Evolutionary conservation across 2,113 vertebrate species (phyloP).

Genomic region (Anhinga rufa): DNA sequence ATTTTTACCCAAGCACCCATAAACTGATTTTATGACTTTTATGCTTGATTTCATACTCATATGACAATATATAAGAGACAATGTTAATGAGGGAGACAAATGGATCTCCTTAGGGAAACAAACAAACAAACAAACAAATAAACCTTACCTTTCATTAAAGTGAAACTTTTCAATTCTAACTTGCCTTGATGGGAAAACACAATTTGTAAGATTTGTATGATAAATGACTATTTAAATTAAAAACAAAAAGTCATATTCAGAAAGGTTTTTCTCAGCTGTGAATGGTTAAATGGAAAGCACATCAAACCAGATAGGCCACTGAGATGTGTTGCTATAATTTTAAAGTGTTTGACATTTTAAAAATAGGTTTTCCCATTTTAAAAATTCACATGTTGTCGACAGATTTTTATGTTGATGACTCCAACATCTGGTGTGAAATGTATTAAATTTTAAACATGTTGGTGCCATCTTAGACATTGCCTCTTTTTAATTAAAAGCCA

Average conservation of each 20-base stretch:
- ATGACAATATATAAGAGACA: neutral
- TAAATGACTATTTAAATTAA: neutral
- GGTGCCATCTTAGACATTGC: slow-evolving; percentile 62
- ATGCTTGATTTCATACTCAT: neutral
- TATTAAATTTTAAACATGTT: slow-evolving; percentile 74
- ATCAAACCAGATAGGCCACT: neutral
- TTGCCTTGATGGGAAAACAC: neutral
- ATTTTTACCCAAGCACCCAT: neutral
- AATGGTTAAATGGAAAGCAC: neutral
- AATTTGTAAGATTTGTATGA: neutral
- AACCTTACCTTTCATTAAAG: neutral
- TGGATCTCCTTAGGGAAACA: neutral
- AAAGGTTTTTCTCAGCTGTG: neutral
- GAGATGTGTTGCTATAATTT: slow-evolving; percentile 7
- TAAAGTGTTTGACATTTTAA: slow-evolving; percentile 53
- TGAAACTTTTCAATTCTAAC: neutral
- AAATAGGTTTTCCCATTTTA: slow-evolving; percentile 62
- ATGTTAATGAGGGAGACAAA: neutral
- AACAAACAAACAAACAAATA: neutral
- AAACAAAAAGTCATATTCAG: neutral
- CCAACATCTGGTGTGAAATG: slow-evolving; percentile 66
- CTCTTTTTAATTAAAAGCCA: slow-evolving; percentile 74
- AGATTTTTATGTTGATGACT: slow-evolving; percentile 69
- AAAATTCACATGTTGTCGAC: slow-evolving; percentile 65
- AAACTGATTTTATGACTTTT: neutral